These are phyloP conservation scores for Lucilia cuprina DNA, from an alignment of 1,140 invertebrate genomes.

Conservation along the genomic window DNA sequence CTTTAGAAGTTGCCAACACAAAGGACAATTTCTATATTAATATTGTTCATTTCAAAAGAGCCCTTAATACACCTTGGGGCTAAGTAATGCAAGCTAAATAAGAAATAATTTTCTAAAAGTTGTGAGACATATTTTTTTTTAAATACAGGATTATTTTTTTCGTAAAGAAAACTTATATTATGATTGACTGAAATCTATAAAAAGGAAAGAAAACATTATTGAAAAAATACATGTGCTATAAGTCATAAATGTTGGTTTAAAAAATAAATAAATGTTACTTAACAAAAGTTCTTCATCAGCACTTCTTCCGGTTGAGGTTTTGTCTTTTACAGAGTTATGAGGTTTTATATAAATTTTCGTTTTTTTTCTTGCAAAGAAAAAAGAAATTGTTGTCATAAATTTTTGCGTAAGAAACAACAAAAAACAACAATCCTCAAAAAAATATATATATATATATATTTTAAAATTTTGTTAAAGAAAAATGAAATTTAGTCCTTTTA, in stretches of 20 bases:
- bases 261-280: not conserved
- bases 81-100: not conserved
- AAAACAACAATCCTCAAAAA: not conserved
- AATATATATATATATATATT: too few species aligned
- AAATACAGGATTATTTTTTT: not conserved
- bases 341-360: not conserved
- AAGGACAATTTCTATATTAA: too few species aligned
- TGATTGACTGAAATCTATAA: not conserved
- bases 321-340: not conserved
- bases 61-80: not conserved
- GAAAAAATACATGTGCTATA: not conserved
- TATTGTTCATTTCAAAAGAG: not conserved
- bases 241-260: constrained; percentile 3
- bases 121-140: not conserved
- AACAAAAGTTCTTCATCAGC: not conserved
- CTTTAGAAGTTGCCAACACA: too few species aligned
- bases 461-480: not conserved
- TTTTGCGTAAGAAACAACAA: not conserved
- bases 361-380: not conserved
- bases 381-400: not conserved
- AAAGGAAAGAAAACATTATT: not conserved
- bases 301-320: not conserved
- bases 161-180: not conserved
- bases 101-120: not conserved
- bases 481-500: not conserved